phyloP scores from a whole-genome alignment of 2,797 vertebrate genomes.

The Sebastes miniatus region DNA sequence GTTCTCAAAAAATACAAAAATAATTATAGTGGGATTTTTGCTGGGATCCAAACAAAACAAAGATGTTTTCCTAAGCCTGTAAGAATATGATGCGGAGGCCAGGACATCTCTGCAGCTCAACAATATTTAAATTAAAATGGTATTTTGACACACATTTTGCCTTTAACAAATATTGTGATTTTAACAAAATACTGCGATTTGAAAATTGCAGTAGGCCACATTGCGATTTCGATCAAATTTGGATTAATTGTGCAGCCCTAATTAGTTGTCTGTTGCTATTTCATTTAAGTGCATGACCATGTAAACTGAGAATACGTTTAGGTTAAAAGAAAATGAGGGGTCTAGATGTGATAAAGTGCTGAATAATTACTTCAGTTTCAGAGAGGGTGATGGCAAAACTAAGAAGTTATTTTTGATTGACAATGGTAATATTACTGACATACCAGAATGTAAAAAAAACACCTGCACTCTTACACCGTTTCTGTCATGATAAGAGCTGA shows the following conservation, averaged over 20 bases:
- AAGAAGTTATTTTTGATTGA: not conserved
- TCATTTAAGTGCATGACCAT: not conserved
- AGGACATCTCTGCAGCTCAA: no score
- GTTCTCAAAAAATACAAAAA: rapidly evolving
- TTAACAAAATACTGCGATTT: no score
- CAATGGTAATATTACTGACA: not conserved
- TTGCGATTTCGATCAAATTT: no score
- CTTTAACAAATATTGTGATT: no score
- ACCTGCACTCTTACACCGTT: not conserved
- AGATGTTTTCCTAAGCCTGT: no score
- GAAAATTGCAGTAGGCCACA: no score
- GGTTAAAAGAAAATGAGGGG: not conserved
- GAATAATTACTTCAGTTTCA: not conserved
- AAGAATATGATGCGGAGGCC: no score
- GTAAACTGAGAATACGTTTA: not conserved
- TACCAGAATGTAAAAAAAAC: not conserved
- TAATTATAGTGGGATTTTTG: rapidly evolving
- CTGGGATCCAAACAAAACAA: no score
- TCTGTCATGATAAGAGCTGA: no score
- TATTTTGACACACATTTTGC: no score
- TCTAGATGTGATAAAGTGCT: not conserved
- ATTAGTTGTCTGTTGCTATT: not conserved
- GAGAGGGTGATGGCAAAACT: not conserved
- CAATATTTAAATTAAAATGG: no score
- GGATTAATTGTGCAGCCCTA: no score